Base-by-base conservation (phyloP, 2,888 invertebrate species). In the Chironomus riparius region DNA sequence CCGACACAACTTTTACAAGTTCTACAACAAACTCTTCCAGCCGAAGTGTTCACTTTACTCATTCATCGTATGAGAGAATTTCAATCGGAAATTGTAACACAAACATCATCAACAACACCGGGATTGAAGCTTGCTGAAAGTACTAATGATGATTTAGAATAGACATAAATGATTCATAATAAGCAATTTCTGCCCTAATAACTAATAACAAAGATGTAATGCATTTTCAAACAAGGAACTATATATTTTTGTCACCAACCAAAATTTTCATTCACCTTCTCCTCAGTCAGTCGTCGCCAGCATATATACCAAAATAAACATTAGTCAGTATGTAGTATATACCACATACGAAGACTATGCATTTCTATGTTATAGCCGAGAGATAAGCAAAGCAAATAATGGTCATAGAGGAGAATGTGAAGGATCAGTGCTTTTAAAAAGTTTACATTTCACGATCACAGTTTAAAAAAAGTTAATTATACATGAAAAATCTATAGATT, bases 21-120 rank as follows among this genome's bases (percentile, higher is more conserved):
- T 77, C 88, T 99, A 76, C 95, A 97, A 85, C 95, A 97, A 85
- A 97, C 98, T 48, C 88, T 99, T 85, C 97, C 98, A 76, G 94
- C 96, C 21, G 93, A 94, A 81, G 94, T 97, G 83, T 98, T 97
- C 88, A 91, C 93, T 80, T 87, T 95, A 81, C 87, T 97, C 28
- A 87, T 97, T 78, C 90, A 94, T 84, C 91, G 92, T 80, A 84
- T 84, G 84, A 82, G 83, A 78, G 83, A 83, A 78, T 82, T 82
- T 68, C 69, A 68, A 68, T 50, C 69, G 4, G 69, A 76, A 56
- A 28, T 76, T 13, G 38, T 56, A 10, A 22, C 22, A 24, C 68
- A 65, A 22, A 10, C 74, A 18, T 18, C 28, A 28, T 50, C 72
- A 18, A 21, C 47, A n/a, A 21, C 47, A n/a, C 22, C 56, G 3